phyloP scores from a whole-genome alignment of 2,888 invertebrate species.

The Aspidiotus rigidus region DNA sequence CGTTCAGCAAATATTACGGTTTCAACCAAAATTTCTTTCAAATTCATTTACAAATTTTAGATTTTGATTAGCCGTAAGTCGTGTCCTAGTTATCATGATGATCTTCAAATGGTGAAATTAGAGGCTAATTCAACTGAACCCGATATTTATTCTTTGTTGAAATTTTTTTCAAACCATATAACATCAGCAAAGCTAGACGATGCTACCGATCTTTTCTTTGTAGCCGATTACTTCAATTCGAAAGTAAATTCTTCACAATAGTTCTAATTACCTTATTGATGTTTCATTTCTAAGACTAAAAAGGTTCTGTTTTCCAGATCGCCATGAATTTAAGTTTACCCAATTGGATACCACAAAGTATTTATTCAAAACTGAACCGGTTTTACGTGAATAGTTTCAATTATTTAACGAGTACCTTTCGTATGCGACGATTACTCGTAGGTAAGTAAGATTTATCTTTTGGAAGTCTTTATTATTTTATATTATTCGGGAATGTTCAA shows the following conservation, averaged over 20 bases:
- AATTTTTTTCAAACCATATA: not conserved
- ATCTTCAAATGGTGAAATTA: constrained; percentile 26
- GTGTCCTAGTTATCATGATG: constrained; percentile 35
- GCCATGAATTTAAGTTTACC: constrained; percentile 29
- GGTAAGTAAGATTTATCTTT: constrained; percentile 20
- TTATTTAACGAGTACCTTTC: constrained; percentile 18
- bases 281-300: not conserved
- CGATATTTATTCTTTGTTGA: not conserved
- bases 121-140: not conserved
- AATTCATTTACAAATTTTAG: constrained; percentile 10
- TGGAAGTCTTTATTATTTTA: not conserved
- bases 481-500: not conserved
- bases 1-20: not conserved
- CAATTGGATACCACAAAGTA: constrained; percentile 29
- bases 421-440: constrained; percentile 34
- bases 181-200: constrained; percentile 20
- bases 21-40: not conserved
- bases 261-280: too few relatives aligned
- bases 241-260: constrained; percentile 28
- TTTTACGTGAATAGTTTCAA: constrained; percentile 33
- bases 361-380: constrained; percentile 29
- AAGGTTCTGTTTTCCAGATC: not conserved
- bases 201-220: constrained; percentile 22
- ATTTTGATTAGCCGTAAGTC: constrained; percentile 28
- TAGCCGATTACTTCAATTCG: constrained; percentile 33